Percentiles rank a stretch among this genome's conserved stretches.
Conservation (phyloP, 2,797 vertebrate species). For the Simalia tracyae region DNA sequence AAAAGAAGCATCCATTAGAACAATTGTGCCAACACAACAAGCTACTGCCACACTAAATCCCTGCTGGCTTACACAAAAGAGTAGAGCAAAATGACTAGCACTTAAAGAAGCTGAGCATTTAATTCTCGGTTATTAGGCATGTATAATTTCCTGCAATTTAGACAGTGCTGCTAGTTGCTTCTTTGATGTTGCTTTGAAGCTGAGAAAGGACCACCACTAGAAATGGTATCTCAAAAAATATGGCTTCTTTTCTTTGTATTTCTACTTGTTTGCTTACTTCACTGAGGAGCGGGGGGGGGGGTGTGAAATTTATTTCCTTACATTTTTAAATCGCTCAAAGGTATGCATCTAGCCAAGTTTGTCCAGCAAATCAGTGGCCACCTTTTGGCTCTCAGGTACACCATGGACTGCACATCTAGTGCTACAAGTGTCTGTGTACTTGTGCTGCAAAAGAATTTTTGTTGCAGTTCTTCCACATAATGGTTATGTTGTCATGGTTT, state of each 20-base stretch:
- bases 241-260: constrained; percentile 13
- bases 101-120: not conserved
- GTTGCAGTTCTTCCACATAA: not conserved
- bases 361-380: not conserved
- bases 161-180: constrained; percentile 8
- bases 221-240: not conserved
- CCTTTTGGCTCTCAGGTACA: not conserved
- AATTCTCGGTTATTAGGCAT: not conserved
- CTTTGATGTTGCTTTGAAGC: constrained; percentile 32
- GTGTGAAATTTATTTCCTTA: not conserved
- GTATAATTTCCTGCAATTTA: constrained; percentile 27
- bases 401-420: not conserved
- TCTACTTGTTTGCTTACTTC: not conserved
- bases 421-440: accelerated
- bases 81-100: constrained; percentile 6
- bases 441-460: not conserved
- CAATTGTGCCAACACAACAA: not conserved
- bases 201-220: constrained; percentile 18
- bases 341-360: not conserved
- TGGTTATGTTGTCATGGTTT: not conserved
- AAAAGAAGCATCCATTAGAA: not conserved
- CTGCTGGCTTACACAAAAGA: not conserved
- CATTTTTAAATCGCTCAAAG: not conserved
- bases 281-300: not conserved
- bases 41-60: not conserved